Evolutionary conservation across 2,888 invertebrate genomes (phyloP), one percentile per base, ranked within the genome.

Genomic region (Lissonota sp.): DNA sequence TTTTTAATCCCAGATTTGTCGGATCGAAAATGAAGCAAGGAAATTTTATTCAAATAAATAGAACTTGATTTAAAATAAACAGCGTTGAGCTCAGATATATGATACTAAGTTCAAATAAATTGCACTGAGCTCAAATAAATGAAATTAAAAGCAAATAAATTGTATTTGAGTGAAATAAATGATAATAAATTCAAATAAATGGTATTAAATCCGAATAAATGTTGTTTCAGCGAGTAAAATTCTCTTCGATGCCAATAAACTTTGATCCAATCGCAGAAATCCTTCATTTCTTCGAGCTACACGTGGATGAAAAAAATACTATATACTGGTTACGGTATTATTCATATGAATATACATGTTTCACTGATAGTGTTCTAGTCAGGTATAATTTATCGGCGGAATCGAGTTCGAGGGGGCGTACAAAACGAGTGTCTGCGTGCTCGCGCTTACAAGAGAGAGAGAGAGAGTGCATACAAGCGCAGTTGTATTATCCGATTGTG

Each of bases 401-500:
- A 81, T 81, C 60, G 70, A 70, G 64, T 70, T 55, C 55, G 72
- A 53, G 74, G 71, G 72, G 55, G 76, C 62, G 60, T 12, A 63
- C 39, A 57, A 69, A 40, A 14, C 55, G 57, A 69, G 26, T 26
- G 26, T 26, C 40, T 51, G 26, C 12, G 49, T n/a, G 58, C 49
- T 55, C 49, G 58, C 8, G 12, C 58, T 39, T 57, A 46, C 39
- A 62, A 12, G 71, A 44, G 71, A 40, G 37, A 53, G 26, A 12
- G 8, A 7, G 10, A 14, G 40, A 40, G 62, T 5, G 62, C 51
- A 10, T 51, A 14, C 53, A 40, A 0, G 60, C 37, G 8, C 37
- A 39, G 40, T 73, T 58, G 69, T 70, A 72, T 79, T 76, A 79
- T 78, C 77, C 83, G 79, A 82, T 83, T 83, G 83, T 79, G 82